Evolutionary conservation across 2,888 invertebrate species (phyloP), one percentile per base, ranked within the genome.

Genomic region (Leptinotarsa tumamoca): DNA sequence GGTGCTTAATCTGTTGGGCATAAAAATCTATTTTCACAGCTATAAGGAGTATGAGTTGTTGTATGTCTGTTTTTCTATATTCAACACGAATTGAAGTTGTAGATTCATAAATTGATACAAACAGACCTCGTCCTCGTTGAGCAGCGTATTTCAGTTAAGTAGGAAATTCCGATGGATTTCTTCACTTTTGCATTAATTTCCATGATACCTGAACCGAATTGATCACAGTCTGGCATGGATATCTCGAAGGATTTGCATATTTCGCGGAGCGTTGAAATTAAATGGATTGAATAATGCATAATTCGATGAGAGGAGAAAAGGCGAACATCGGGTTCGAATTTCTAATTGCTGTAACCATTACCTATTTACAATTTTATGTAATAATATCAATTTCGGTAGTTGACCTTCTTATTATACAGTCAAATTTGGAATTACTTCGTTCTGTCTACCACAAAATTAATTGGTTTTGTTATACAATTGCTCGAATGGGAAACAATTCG

Each of bases 331-430:
- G 21, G 52, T 33, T 56, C 1, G 43, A 13, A 69, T 69, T 69
- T 69, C 56, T 69, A 69, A 69, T 69, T 58, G 18, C n/a, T 69
- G 27, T 69, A 69, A 69, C 69, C 58, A 69, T 58, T 4, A 63
- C 43, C 63, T n/a, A 63, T 63, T 33, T 63, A n/a, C 15, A n/a
- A 63, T 10, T 63, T 63, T 63, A 63, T 63, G 43, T 63, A 63
- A 63, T 63, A 63, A 21, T 13, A 4, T 63, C 43, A 43, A 63
- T 33, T 33, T 63, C 63, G 17, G n/a, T 63, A 63, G 13, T 17
- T 43, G n/a, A 27, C 5, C 33, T 4, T 63, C 14, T 23, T 4
- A 17, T 63, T 17, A 63, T 43, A 17, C 15, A 14, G 17, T 58
- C 3, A 4, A 23, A 27, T 61, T 23, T 27, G 61, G 15, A 15